These are phyloP conservation scores for Anomalospiza imberbis DNA, from an alignment of 2,797 vertebrate species.

Conservation along the genomic window DNA sequence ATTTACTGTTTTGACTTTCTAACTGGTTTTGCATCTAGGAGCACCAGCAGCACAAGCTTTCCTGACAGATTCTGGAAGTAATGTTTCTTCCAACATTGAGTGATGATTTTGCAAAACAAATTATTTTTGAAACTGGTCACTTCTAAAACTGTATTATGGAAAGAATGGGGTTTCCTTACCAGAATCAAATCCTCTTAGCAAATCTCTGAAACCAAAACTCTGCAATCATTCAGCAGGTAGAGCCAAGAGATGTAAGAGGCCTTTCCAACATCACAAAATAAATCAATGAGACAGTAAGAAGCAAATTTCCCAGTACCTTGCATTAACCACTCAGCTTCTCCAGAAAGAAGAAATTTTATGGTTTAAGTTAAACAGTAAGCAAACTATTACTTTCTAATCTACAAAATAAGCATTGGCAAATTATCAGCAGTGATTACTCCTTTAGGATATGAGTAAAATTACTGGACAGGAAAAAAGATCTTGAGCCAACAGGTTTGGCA, in stretches of 20 bases:
- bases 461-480: neutral
- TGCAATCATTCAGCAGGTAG: neutral
- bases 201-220: neutral
- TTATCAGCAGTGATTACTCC: neutral
- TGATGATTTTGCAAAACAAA: neutral
- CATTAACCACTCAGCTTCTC: neutral
- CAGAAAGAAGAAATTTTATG: neutral
- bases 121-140: neutral
- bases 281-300: neutral
- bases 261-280: neutral
- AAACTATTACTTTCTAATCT: neutral
- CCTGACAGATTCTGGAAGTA: neutral
- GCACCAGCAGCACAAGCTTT: neutral
- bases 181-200: neutral
- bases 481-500: neutral
- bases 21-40: neutral
- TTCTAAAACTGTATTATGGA: neutral
- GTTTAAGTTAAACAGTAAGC: conserved; percentile 19
- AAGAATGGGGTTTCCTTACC: neutral
- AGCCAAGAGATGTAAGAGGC: neutral
- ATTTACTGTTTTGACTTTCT: neutral
- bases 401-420: neutral
- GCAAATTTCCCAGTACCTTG: neutral
- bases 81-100: neutral
- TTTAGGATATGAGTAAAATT: conserved; percentile 17